Percentiles rank a stretch among this genome's conserved stretches.
Evolutionary conservation across 2,888 invertebrate genomes (phyloP).

Genomic region (Melolontha melolontha): DNA sequence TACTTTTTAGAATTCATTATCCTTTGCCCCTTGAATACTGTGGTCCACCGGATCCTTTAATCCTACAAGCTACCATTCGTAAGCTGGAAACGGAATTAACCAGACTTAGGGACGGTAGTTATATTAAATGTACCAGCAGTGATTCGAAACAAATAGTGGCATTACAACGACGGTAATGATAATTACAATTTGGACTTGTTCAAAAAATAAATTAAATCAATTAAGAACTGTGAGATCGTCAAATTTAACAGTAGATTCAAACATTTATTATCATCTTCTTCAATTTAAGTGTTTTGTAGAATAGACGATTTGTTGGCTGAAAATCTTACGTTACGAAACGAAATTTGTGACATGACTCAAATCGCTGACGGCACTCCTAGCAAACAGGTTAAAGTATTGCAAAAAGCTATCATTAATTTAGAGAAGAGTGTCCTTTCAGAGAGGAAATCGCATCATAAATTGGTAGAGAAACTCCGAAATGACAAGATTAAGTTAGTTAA

Average conservation of each 20-base stretch:
- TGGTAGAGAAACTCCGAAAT: slow-evolving; percentile 63
- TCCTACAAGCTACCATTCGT: slow-evolving; percentile 67
- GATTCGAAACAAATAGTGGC: slow-evolving; percentile 38
- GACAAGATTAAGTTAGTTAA: slow-evolving; percentile 61
- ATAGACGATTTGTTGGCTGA: slow-evolving; percentile 60
- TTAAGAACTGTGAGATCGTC: too few species aligned
- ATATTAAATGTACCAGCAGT: slow-evolving; percentile 6
- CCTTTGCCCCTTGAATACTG: slow-evolving; percentile 69
- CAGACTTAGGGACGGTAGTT: slow-evolving; percentile 58
- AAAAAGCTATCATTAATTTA: slow-evolving; percentile 63
- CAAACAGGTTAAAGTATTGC: slow-evolving; percentile 50
- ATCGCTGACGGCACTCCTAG: slow-evolving; percentile 50
- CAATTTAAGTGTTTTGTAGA: slow-evolving; percentile 46
- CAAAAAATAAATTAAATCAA: too few species aligned
- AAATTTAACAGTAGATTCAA: background rate
- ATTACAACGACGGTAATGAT: slow-evolving; percentile 44
- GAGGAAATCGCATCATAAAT: slow-evolving; percentile 62
- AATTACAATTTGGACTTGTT: too few species aligned
- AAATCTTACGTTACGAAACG: slow-evolving; percentile 57
- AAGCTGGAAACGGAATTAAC: slow-evolving; percentile 66
- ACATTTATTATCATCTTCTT: background rate
- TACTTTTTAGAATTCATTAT: slow-evolving; percentile 65
- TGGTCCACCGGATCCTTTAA: slow-evolving; percentile 67
- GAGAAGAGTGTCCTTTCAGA: slow-evolving; percentile 65
- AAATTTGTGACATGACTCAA: slow-evolving; percentile 50